Base-by-base conservation (phyloP, 2,113 vertebrate genomes). In the Synchiropus splendidus region DNA sequence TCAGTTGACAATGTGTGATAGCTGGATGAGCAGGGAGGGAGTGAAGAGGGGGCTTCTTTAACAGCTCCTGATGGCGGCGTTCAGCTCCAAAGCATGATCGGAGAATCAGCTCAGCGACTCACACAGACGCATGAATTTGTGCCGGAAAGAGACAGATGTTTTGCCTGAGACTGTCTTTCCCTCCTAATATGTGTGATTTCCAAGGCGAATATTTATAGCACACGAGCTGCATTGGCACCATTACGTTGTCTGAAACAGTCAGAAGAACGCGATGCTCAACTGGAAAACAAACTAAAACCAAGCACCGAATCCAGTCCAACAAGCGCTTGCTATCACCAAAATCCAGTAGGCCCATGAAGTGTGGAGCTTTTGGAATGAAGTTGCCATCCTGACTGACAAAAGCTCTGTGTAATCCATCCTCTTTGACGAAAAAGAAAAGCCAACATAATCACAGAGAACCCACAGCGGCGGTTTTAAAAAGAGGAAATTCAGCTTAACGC, bases 1-100 rank as follows among this genome's bases (percentile, higher is more conserved):
- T 63, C 33, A 57, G 49, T 17, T 39, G 50, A 50, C 9, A 35
- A 67, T 47, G 48, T 42, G 16, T 47, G 39, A 34, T 37, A 33
- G 54, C 38, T 62, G 57, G 55, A 55, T 59, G 49, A 31, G 14
- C 41, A 51, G 45, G 32, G 9, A 18, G 17, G 9, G 37, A 17
- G 45, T 45, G 42, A 45, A 16, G 42, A 48, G 21, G 21, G 10
- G n/a, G 42, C 12, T 62, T 58, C 48, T 60, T 71, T 48, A 33
- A 68, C 54, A 67, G 54, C 45, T 58, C 48, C 52, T 62, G 61
- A 54, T 62, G 58, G 66, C 58, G 55, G 64, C 37, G 48, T 16
- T 5, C 8, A 13, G 46, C 73, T 71, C 77, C 68, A 76, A 72
- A 76, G 64, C 45, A 17, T 49, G 56, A 67, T 77, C 61, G 65